These are phyloP conservation scores for Microchirus variegatus DNA, from an alignment of 2,797 vertebrate genomes.

Conservation along the genomic window DNA sequence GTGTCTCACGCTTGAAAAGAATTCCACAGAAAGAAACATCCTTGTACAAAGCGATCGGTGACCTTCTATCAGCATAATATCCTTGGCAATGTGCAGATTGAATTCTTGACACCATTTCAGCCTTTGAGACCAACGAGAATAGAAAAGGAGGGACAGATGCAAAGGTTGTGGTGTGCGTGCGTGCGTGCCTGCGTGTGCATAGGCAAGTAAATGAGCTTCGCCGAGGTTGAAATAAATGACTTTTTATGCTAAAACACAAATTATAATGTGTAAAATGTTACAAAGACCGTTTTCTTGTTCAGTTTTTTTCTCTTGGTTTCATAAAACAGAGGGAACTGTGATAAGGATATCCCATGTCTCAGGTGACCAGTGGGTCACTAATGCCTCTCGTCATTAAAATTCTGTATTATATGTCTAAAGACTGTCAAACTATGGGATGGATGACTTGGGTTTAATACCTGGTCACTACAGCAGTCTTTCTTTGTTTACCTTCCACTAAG, in stretches of 20 bases:
- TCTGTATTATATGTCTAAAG: constrained; percentile 11
- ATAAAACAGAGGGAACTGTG: constrained; percentile 15
- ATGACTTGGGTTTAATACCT: constrained; percentile 17
- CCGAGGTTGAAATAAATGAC: too few species aligned
- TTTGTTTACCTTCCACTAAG: constrained; percentile 10
- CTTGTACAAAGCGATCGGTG: constrained; percentile 55
- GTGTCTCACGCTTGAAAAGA: constrained; percentile 22
- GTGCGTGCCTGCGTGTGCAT: constrained; percentile 5
- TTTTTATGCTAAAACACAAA: too few species aligned
- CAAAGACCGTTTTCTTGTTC: too few species aligned
- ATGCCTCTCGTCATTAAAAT: constrained; percentile 21
- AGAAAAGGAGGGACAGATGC: constrained; percentile 10
- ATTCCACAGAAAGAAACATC: constrained; percentile 47
- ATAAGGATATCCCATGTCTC: constrained; percentile 11
- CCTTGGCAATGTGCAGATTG: constrained; percentile 62
- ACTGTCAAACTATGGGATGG: constrained; percentile 17
- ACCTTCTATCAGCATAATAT: constrained; percentile 65
- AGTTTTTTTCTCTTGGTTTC: too few species aligned
- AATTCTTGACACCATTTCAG: constrained; percentile 56
- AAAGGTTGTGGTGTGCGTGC: constrained; percentile 17
- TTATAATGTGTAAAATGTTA: too few species aligned
- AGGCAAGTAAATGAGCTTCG: neutral
- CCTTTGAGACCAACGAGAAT: constrained; percentile 30
- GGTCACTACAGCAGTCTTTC: constrained; percentile 1
- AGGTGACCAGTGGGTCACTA: constrained; percentile 7